Evolutionary conservation across 2,888 invertebrate genomes (phyloP), one percentile per base, ranked within the genome.

Genomic region (Sphecodes monilicornis): DNA sequence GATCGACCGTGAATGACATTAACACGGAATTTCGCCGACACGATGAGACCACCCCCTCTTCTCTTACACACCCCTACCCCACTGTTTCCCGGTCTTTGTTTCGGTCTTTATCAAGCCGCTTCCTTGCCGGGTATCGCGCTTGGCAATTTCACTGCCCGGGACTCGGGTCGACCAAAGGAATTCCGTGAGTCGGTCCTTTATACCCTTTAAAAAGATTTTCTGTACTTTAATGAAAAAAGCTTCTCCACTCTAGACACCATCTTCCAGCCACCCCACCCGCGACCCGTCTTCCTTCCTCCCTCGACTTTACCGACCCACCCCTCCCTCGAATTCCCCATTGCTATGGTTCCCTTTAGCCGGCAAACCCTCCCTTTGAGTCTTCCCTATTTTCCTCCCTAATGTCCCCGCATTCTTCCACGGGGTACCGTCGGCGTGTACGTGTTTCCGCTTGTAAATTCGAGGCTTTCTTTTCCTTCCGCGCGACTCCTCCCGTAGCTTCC

Each of bases 191-290:
- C 83, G 83, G 76, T 76, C 84, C 71, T 90, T 90, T 87, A 85
- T 86, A 89, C 86, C 85, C 86, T 84, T 84, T 88, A 86, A 90
- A 90, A 88, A 89, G 90, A 88, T 88, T 90, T 83, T 87, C 80
- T 43, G 76, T 79, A 81, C 78, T 90, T 88, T 90, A 90, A 89
- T 90, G 90, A 89, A 90, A 89, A 90, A 84, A 89, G 88, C 89
- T 84, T 87, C 81, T 85, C 83, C 74, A 76, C 86, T 88, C 83
- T 78, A 85, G 80, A 80, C 78, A 64, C 77, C 76, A 32, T 71
- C 76, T 68, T 68, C 79, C 69, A 22, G 18, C 64, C 69, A n/a
- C 57, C 66, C 43, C 2, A 57, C 36, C 36, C 32, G n/a, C 57
- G 41, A 43, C 26, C 26, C 26, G 10, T 10, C n/a, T 11, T 11